These are phyloP conservation scores for Drosophila ambigua DNA, from an alignment of 1,140 invertebrate genomes.

Conservation along the genomic window DNA sequence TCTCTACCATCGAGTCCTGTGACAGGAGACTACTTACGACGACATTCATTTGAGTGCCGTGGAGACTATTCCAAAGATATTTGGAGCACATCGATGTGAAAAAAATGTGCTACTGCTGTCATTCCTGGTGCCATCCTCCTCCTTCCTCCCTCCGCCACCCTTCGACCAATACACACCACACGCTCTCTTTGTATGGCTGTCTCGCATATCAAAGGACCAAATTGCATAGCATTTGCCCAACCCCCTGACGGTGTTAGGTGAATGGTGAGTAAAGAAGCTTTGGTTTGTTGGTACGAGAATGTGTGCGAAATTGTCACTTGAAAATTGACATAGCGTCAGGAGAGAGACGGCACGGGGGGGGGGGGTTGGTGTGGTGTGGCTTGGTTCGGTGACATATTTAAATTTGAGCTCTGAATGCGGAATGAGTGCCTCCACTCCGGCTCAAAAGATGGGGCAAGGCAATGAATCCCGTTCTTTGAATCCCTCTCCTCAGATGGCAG, in stretches of 20 bases:
- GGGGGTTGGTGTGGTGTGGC: neutral
- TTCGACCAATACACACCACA: neutral
- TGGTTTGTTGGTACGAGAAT: constrained; percentile 39
- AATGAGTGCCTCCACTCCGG: too few relatives aligned
- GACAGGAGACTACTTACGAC: constrained; percentile 48
- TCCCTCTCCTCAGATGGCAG: too few relatives aligned
- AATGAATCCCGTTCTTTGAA: too few relatives aligned
- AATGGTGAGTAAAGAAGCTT: constrained; percentile 19
- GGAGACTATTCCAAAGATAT: constrained; percentile 67
- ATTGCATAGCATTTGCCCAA: constrained; percentile 59
- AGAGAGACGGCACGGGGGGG: too few relatives aligned
- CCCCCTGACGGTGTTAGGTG: too few relatives aligned
- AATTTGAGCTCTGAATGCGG: constrained; percentile 34
- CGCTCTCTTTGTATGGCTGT: constrained; percentile 9
- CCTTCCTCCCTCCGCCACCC: neutral
- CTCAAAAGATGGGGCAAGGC: too few relatives aligned
- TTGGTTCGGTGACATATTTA: constrained; percentile 38
- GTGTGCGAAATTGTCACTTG: constrained; percentile 73
- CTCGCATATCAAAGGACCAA: constrained; percentile 51
- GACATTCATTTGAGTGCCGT: constrained; percentile 70
- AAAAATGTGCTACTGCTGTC: constrained; percentile 49
- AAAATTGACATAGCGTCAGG: constrained; percentile 60
- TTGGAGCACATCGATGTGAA: constrained; percentile 59
- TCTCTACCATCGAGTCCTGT: constrained; percentile 23
- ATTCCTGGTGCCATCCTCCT: constrained; percentile 18